Base-by-base conservation (phyloP, 1,140 invertebrate species). In the Cyrtorhinus lividipennis region DNA sequence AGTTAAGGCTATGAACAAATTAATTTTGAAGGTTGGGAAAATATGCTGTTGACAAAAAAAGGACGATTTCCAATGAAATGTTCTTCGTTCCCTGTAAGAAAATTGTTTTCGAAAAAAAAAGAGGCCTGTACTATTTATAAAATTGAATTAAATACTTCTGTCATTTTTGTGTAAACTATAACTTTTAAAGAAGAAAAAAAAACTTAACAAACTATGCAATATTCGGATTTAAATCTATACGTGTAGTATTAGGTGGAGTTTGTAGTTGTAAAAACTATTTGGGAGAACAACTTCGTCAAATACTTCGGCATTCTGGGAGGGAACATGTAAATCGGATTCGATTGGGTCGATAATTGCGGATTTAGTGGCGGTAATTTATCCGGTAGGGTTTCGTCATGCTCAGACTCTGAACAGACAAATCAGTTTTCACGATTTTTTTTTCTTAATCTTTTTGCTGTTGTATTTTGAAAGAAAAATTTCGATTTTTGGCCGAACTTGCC, bases 101-200 rank as follows among this genome's bases (percentile, higher is more conserved):
- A 8, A 38, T 38, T 38, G 30, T 38, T 38, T 65, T 61, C 53
- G 27, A 26, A 25, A 62, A 65, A 30, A 64, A 46, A 64, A 63
- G 65, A 66, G 65, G 65, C 65, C 65, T 66, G 65, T 66, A 64
- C 65, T 66, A 63, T 64, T 66, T 66, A 62, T 65, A 65, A 38
- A 38, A n/a, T n/a, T 67, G 58, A 62, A 24, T 65, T 60, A 38
- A 57, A 63, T 23, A 56, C 44, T 63, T 66, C 61, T 66, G 65
- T 66, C 62, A 63, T 59, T n/a, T n/a, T n/a, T n/a, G n/a, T 62
- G 15, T 66, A 62, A 63, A 62, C 61, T 62, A 62, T 65, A 64
- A 23, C n/a, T n/a, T 15, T 53, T 24, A 56, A 57, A 45, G 15
- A 25, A 44, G 48, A 57, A 65, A 53, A 53, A 22, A 53, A 53